Evolutionary conservation across 2,797 vertebrate species (phyloP).

Genomic region (Enteromius unitaeniatus): DNA sequence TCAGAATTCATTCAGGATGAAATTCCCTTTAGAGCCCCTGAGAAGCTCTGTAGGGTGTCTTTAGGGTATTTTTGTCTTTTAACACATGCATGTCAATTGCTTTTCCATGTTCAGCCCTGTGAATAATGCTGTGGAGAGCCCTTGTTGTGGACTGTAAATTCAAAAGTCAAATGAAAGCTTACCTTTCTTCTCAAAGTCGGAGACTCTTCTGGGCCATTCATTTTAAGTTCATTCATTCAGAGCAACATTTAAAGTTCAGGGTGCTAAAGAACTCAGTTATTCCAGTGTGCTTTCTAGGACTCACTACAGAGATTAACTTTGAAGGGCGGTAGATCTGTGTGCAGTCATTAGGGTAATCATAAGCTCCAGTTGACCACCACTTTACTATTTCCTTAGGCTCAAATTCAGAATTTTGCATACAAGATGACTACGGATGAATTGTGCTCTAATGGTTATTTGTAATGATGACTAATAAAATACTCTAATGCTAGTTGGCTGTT

Average conservation of each 20-base stretch:
- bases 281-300: neutral
- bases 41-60: neutral
- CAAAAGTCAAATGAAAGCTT: neutral
- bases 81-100: slow-evolving; percentile 5
- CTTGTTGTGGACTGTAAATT: neutral
- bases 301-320: slow-evolving; percentile 36
- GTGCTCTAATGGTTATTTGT: neutral
- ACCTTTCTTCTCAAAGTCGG: neutral
- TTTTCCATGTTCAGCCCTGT: slow-evolving; percentile 2
- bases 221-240: slow-evolving; percentile 1
- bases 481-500: neutral
- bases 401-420: neutral
- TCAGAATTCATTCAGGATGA: slow-evolving; percentile 22
- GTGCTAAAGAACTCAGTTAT: neutral
- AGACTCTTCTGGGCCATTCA: neutral
- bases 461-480: neutral
- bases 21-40: slow-evolving; percentile 13
- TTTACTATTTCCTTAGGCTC: neutral
- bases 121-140: neutral
- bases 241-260: neutral
- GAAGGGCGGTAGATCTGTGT: neutral
- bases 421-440: neutral
- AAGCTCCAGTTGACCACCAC: slow-evolving; percentile 15
- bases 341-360: slow-evolving; percentile 32
- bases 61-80: slow-evolving; percentile 2